These are phyloP conservation scores for Cyprinodon brontotheroides DNA, from an alignment of 2,113 vertebrate species.

Conservation along the genomic window DNA sequence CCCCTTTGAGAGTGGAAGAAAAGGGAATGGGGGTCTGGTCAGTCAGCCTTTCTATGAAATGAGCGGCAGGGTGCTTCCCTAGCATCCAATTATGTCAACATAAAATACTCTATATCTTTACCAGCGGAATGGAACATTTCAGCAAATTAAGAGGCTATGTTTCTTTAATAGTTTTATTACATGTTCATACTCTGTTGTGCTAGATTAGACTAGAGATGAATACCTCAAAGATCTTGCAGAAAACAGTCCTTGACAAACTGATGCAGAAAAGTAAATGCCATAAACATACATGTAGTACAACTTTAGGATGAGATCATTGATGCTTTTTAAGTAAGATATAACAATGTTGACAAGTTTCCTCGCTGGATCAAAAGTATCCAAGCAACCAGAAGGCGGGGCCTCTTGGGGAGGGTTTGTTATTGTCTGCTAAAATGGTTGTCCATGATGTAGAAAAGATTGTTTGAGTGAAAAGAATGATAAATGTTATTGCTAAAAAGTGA, in stretches of 20 bases:
- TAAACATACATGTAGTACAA: background rate
- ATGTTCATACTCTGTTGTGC: background rate
- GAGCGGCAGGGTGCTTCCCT: conserved; percentile 16
- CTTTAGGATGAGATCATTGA: conserved; percentile 27
- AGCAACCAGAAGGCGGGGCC: conserved; percentile 72
- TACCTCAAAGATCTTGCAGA: background rate
- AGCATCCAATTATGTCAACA: conserved; percentile 26
- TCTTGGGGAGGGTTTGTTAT: conserved; percentile 65
- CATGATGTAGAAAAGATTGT: conserved; percentile 79
- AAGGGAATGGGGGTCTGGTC: background rate
- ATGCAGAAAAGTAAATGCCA: background rate
- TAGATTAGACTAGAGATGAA: too few species aligned
- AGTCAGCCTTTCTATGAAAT: conserved; percentile 24
- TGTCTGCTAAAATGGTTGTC: conserved; percentile 73
- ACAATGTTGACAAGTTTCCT: conserved; percentile 70
- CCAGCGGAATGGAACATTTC: conserved; percentile 36
- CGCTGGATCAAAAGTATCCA: conserved; percentile 76
- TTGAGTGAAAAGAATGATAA: conserved; percentile 77
- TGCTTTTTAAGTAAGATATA: conserved; percentile 73
- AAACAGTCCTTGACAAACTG: background rate
- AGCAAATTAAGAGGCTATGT: conserved; percentile 54
- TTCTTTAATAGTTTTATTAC: conserved; percentile 10
- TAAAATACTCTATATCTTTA: conserved; percentile 24
- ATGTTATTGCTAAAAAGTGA: conserved; percentile 77
- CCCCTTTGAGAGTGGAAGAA: conserved; percentile 15